Evolutionary conservation across 2,888 invertebrate species (phyloP).

Genomic region (Amiota communis): DNA sequence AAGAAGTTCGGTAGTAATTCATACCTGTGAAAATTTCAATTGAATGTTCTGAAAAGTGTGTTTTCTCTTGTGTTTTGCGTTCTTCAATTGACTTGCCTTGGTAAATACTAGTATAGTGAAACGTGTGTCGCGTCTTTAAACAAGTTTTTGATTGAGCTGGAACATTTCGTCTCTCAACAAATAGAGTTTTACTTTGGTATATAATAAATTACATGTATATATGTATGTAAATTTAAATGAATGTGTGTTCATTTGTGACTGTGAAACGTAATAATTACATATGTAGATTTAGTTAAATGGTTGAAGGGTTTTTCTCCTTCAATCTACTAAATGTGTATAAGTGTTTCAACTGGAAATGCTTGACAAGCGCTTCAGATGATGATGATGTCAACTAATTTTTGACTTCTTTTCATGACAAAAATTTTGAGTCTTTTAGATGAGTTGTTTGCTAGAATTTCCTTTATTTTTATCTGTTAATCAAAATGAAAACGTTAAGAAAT

Average conservation of each 20-base stretch:
- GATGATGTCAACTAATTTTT: too few species aligned
- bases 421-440: too few species aligned
- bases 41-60: neutral
- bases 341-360: too few species aligned
- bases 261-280: slow-evolving; percentile 16
- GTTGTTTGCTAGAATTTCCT: too few species aligned
- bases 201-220: too few species aligned
- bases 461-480: too few species aligned
- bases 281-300: slow-evolving; percentile 8
- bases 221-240: neutral
- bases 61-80: neutral
- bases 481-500: too few species aligned
- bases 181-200: too few species aligned
- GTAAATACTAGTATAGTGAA: neutral
- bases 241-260: neutral
- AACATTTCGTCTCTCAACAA: neutral
- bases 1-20: neutral
- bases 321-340: too few species aligned
- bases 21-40: slow-evolving; percentile 2
- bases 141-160: slow-evolving; percentile 24
- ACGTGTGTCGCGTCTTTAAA: neutral
- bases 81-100: neutral
- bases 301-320: neutral
- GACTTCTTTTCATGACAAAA: too few species aligned
- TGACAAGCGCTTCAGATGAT: too few species aligned